Conservation (phyloP, 2,797 vertebrate species). For the Alca torda region DNA sequence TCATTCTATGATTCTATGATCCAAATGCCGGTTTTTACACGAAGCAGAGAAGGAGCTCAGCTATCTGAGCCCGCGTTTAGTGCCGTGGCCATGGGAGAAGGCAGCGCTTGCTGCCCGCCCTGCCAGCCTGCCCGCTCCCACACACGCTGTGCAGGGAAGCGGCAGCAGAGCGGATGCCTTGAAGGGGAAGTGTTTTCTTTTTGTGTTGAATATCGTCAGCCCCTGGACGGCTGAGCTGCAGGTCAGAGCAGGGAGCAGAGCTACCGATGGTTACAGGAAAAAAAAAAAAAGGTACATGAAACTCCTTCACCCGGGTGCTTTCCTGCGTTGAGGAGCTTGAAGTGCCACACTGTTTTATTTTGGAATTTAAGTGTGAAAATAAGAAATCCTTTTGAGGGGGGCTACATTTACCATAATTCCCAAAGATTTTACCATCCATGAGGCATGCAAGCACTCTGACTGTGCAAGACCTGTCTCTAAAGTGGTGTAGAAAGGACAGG, state of each 20-base stretch:
- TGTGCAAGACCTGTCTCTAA: neutral
- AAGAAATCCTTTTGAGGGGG: neutral
- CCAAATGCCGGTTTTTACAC: neutral
- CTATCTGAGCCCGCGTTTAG: neutral
- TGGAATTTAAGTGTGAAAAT: neutral
- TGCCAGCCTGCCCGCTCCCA: neutral
- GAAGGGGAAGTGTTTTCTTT: neutral
- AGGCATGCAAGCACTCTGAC: neutral
- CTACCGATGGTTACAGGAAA: neutral
- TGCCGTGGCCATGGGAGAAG: neutral
- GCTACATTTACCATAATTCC: neutral
- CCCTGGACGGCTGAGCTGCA: neutral
- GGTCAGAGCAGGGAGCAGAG: neutral
- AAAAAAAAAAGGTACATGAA: neutral
- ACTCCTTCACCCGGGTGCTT: neutral
- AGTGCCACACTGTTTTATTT: neutral
- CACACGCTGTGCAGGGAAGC: neutral
- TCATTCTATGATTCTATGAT: too few relatives aligned
- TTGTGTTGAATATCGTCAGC: neutral
- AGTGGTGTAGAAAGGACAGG: neutral
- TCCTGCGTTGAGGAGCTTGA: neutral
- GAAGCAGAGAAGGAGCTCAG: neutral
- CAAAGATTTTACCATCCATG: neutral
- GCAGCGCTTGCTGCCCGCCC: neutral
- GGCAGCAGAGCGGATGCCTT: neutral